phyloP scores from a whole-genome alignment of 2,797 vertebrate genomes.

The Ciconia nigra region DNA sequence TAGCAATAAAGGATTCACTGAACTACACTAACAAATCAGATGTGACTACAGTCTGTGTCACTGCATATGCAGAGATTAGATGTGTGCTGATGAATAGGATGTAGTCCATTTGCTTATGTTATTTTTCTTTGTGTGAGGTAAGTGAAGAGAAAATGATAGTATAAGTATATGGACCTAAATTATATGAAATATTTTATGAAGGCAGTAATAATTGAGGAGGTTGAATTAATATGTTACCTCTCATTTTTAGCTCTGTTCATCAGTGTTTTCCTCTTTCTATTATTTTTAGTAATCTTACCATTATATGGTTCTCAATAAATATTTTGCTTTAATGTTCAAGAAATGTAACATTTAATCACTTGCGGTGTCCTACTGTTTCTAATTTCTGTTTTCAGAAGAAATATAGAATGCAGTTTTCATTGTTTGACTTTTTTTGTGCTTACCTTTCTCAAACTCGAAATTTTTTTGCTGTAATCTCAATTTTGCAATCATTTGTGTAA shows the following conservation, averaged over 20 bases:
- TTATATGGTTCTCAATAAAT: background rate
- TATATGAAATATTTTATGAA: background rate
- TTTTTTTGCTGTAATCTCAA: background rate
- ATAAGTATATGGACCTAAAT: background rate
- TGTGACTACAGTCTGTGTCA: background rate
- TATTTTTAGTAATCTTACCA: background rate
- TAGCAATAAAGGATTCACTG: constrained; percentile 35
- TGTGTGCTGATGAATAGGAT: constrained; percentile 10
- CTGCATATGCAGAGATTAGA: background rate
- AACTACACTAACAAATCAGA: constrained; percentile 35
- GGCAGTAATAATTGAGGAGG: background rate
- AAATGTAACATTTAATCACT: background rate
- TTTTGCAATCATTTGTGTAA: background rate
- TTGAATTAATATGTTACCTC: background rate
- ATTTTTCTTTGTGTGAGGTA: background rate
- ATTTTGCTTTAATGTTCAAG: background rate
- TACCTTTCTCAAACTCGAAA: background rate
- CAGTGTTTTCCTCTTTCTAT: background rate
- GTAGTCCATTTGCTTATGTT: background rate
- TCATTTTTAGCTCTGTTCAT: background rate
- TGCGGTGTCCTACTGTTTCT: background rate
- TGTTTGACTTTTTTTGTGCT: background rate
- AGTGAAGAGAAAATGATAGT: background rate
- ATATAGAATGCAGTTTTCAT: background rate
- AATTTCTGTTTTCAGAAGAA: background rate